Conservation (phyloP, 2,113 vertebrate genomes). For the Baryphthengus martii region DNA sequence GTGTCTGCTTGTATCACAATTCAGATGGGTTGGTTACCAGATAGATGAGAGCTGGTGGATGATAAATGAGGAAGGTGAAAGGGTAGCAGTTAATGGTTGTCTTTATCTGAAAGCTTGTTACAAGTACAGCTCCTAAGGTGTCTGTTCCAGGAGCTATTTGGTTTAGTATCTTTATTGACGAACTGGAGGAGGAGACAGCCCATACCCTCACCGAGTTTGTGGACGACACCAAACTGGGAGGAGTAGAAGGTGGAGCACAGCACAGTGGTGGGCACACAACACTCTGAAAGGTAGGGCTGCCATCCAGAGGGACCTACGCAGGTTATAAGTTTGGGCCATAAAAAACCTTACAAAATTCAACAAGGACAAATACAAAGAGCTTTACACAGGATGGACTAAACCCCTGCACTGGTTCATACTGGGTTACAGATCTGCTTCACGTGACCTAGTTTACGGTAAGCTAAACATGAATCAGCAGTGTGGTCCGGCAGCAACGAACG, state of each 20-base stretch:
- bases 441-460: accelerated
- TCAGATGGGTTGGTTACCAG: neutral
- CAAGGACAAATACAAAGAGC: neutral
- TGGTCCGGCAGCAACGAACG: neutral
- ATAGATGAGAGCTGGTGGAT: neutral
- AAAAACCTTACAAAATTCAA: neutral
- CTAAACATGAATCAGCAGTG: neutral
- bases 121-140: neutral
- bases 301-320: neutral
- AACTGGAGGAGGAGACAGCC: neutral
- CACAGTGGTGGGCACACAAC: neutral
- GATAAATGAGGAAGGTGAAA: too few relatives aligned
- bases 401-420: neutral
- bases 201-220: neutral
- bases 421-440: neutral
- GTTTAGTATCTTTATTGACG: neutral
- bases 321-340: neutral
- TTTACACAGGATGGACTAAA: neutral
- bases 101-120: neutral
- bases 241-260: neutral
- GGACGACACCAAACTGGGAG: neutral
- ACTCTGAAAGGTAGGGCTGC: neutral
- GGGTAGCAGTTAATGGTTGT: neutral
- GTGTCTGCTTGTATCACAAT: neutral
- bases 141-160: neutral